A percentile compares a stretch with the other conserved stretches of the same genome.
These are phyloP conservation scores for Odontothrips loti DNA, from an alignment of 2,888 invertebrate genomes.

Conservation along the genomic window DNA sequence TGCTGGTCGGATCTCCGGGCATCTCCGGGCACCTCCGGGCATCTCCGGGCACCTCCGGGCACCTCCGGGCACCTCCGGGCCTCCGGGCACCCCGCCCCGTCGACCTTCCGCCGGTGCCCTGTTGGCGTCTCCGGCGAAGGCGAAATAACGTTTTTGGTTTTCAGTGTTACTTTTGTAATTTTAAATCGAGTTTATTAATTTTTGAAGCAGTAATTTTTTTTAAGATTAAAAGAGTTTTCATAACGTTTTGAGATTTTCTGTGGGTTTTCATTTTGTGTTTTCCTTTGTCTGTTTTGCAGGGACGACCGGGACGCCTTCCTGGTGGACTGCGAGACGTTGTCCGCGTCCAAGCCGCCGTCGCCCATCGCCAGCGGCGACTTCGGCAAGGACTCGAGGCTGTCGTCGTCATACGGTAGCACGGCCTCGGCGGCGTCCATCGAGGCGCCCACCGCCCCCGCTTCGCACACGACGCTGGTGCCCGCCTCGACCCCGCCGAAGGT, in stretches of 20 bases:
- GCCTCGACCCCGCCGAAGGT: background rate
- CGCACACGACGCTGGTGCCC: background rate
- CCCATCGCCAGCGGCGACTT: conserved; percentile 5
- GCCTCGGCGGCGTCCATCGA: background rate
- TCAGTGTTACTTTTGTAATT: too few species aligned
- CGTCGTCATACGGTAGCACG: background rate
- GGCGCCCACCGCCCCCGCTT: background rate
- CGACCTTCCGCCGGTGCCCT: too few species aligned
- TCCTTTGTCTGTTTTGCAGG: background rate
- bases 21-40: too few species aligned
- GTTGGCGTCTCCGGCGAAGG: too few species aligned
- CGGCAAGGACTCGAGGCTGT: conserved; percentile 15
- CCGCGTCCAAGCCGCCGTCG: background rate
- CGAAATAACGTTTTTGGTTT: too few species aligned
- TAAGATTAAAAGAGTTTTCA: background rate
- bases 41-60: too few species aligned
- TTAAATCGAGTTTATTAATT: too few species aligned
- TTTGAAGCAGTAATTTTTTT: too few species aligned
- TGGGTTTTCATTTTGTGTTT: background rate
- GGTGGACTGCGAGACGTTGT: background rate
- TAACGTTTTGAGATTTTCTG: background rate
- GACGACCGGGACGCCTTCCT: conserved; percentile 2
- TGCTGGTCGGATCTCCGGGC: too few species aligned
- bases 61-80: too few species aligned
- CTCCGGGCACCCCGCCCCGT: too few species aligned